Evolutionary conservation across 2,797 vertebrate genomes (phyloP).

Genomic region (Coranthus polyacanthus): DNA sequence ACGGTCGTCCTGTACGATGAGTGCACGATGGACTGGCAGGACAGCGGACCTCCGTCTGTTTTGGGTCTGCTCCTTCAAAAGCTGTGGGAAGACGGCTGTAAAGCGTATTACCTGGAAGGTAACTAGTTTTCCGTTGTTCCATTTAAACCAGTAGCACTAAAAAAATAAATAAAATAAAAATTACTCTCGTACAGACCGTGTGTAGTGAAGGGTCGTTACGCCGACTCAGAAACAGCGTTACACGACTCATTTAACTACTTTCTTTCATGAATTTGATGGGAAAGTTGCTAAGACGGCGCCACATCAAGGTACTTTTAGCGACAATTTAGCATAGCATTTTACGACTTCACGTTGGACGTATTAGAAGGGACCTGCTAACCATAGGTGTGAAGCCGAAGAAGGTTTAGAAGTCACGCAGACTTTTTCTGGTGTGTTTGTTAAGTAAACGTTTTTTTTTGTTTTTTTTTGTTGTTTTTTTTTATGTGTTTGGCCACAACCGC

Average conservation of each 20-base stretch:
- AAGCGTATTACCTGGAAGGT: constrained; percentile 96
- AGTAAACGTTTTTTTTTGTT: not conserved
- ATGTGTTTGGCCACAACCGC: not conserved
- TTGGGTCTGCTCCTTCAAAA: constrained; percentile 94
- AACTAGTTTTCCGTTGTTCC: constrained; percentile 2
- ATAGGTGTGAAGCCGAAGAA: too few species aligned
- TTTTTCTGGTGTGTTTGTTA: not conserved
- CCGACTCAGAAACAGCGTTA: too few species aligned
- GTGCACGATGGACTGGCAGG: constrained; percentile 88
- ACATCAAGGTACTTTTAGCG: too few species aligned
- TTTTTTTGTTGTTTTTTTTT: not conserved
- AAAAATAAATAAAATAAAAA: too few species aligned
- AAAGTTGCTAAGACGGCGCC: too few species aligned
- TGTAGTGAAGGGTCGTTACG: too few species aligned
- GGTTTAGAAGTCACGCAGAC: not conserved
- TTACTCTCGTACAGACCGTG: too few species aligned
- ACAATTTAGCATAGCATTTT: too few species aligned
- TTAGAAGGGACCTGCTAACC: too few species aligned
- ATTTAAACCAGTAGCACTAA: not conserved
- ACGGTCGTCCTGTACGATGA: constrained; percentile 96
- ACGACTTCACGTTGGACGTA: too few species aligned
- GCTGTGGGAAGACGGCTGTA: constrained; percentile 96
- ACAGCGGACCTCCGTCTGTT: constrained; percentile 83
- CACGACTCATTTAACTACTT: too few species aligned
- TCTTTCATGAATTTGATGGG: too few species aligned